Evolutionary conservation across 2,888 invertebrate species (phyloP).

Genomic region (Monochamus alternatus): DNA sequence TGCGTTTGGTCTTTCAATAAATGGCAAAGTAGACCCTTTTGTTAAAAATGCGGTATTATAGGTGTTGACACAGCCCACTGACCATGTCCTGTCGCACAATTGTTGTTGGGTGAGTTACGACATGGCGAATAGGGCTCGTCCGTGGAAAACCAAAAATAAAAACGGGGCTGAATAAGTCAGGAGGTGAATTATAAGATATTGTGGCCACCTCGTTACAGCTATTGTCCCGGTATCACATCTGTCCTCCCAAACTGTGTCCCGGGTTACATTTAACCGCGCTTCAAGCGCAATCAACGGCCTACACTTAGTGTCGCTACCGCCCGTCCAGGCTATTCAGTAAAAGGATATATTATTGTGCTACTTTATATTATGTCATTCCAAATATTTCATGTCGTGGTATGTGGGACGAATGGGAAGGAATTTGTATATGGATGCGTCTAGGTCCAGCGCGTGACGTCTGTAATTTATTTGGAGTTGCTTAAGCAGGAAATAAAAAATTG

Average conservation of each 20-base stretch:
- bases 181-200: slow-evolving; percentile 60
- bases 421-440: background rate
- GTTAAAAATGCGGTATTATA: slow-evolving; percentile 19
- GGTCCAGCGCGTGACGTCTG: no score
- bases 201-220: slow-evolving; percentile 67
- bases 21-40: background rate
- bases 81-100: slow-evolving; percentile 30
- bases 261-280: slow-evolving; percentile 61
- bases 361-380: slow-evolving; percentile 16
- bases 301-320: slow-evolving; percentile 50
- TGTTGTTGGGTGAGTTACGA: slow-evolving; percentile 44
- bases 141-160: slow-evolving; percentile 47
- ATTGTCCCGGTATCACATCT: slow-evolving; percentile 66
- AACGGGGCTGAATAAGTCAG: slow-evolving; percentile 43
- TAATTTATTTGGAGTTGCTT: no score
- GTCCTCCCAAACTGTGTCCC: slow-evolving; percentile 59
- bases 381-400: background rate
- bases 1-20: no score
- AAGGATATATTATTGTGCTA: slow-evolving; percentile 39
- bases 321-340: slow-evolving; percentile 41
- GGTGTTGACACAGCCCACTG: slow-evolving; percentile 50
- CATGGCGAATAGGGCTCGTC: slow-evolving; percentile 46
- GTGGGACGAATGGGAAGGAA: background rate
- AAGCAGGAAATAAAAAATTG: no score
- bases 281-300: slow-evolving; percentile 46